phyloP scores from a whole-genome alignment of 2,888 invertebrate genomes.

The Tethea ocularis region DNA sequence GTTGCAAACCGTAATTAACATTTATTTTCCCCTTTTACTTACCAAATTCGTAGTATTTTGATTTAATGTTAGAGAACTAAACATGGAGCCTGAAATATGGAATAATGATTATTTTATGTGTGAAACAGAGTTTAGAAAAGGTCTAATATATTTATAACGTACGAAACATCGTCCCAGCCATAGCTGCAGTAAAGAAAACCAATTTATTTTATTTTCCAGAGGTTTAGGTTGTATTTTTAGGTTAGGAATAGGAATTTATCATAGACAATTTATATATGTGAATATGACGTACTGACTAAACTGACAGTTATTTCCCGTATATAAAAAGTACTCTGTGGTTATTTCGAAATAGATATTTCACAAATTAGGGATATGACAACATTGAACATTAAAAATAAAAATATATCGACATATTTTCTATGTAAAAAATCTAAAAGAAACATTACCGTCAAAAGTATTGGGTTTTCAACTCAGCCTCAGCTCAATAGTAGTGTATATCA shows the following conservation, averaged over 20 bases:
- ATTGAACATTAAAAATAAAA: no score
- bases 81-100: slow-evolving; percentile 62
- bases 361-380: no score
- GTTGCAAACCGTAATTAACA: not conserved
- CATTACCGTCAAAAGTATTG: no score
- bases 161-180: slow-evolving; percentile 72
- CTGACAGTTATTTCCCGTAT: no score
- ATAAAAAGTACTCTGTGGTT: no score
- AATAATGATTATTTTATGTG: slow-evolving; percentile 15
- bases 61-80: slow-evolving; percentile 54
- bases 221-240: slow-evolving; percentile 13
- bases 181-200: slow-evolving; percentile 15
- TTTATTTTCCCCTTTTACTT: slow-evolving; percentile 31
- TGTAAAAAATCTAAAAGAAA: no score
- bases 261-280: slow-evolving; percentile 18
- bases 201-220: slow-evolving; percentile 4
- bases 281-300: no score
- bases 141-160: slow-evolving; percentile 32
- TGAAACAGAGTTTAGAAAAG: not conserved
- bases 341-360: no score
- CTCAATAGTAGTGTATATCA: no score
- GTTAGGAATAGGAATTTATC: slow-evolving; percentile 8
- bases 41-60: slow-evolving; percentile 61
- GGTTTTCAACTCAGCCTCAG: no score
- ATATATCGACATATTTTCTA: no score